phyloP scores from a whole-genome alignment of 2,113 vertebrate species.

The Hippocampus comes region DNA sequence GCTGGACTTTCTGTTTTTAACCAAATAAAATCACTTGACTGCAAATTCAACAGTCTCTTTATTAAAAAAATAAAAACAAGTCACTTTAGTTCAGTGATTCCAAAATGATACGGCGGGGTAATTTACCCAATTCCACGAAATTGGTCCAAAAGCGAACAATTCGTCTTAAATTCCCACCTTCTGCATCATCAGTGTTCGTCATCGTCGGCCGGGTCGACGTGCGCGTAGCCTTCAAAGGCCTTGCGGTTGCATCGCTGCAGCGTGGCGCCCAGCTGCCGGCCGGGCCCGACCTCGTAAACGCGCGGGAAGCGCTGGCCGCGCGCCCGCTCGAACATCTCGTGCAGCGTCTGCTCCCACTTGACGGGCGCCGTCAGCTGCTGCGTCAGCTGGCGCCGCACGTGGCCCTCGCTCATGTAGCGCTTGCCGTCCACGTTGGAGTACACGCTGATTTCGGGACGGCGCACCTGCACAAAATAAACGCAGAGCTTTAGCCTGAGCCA shows the following conservation, averaged over 20 bases:
- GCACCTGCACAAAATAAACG: slow-evolving; percentile 54
- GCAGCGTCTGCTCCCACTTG: slow-evolving; percentile 93
- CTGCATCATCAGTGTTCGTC: slow-evolving; percentile 14
- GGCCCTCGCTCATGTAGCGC: slow-evolving; percentile 76
- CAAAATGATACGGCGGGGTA: too few relatives aligned
- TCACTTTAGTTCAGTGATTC: neutral
- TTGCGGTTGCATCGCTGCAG: slow-evolving; percentile 87
- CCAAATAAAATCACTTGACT: neutral
- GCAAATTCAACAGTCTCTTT: slow-evolving; percentile 8
- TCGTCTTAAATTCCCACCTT: neutral
- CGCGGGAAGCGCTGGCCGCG: slow-evolving; percentile 80
- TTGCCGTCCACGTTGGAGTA: slow-evolving; percentile 84
- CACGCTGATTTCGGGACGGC: slow-evolving; percentile 79
- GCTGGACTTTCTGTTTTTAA: slow-evolving; percentile 69
- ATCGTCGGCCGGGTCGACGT: slow-evolving; percentile 65
- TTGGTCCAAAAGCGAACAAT: too few relatives aligned
- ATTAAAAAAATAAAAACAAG: neutral
- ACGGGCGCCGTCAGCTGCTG: slow-evolving; percentile 88
- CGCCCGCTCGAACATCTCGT: slow-evolving; percentile 79
- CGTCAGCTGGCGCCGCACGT: slow-evolving; percentile 76
- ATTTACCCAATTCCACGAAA: too few relatives aligned
- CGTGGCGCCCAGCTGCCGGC: slow-evolving; percentile 82
- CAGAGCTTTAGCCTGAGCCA: neutral
- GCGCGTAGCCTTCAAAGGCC: slow-evolving; percentile 78
- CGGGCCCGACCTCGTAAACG: slow-evolving; percentile 87